These are phyloP conservation scores for Lathamus discolor DNA, from an alignment of 2,113 vertebrate genomes.

Conservation along the genomic window DNA sequence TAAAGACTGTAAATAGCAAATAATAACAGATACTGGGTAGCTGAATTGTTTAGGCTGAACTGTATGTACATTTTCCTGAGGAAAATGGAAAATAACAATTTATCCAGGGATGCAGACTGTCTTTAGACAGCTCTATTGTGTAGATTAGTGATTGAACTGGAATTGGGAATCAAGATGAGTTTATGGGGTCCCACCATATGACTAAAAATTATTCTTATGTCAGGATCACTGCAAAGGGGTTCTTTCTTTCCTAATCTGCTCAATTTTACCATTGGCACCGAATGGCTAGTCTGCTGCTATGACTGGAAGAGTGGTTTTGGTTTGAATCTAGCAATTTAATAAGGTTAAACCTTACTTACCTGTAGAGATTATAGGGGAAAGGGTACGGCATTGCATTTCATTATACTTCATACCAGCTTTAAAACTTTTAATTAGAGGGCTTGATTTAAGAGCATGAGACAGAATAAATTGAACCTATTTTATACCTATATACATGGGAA, in stretches of 20 bases:
- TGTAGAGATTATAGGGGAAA: background rate
- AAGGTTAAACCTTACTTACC: background rate
- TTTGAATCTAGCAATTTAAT: background rate
- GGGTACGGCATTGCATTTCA: background rate
- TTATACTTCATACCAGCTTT: background rate
- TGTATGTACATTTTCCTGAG: background rate
- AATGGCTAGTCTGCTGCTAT: background rate
- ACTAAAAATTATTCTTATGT: background rate
- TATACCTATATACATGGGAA: background rate
- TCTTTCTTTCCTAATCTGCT: background rate
- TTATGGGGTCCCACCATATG: background rate
- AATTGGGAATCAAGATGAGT: background rate
- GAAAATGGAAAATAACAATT: background rate
- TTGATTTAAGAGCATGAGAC: background rate
- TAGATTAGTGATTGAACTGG: background rate
- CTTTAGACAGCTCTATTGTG: background rate
- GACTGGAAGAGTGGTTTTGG: background rate
- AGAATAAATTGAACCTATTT: background rate
- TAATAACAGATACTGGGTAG: background rate
- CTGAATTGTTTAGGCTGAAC: background rate
- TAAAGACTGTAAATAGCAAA: background rate
- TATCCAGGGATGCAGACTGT: background rate
- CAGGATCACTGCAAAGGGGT: background rate
- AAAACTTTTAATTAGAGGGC: background rate
- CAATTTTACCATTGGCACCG: background rate